Evolutionary conservation across 2,113 vertebrate species (phyloP).

Genomic region (Plestiodon gilberti): DNA sequence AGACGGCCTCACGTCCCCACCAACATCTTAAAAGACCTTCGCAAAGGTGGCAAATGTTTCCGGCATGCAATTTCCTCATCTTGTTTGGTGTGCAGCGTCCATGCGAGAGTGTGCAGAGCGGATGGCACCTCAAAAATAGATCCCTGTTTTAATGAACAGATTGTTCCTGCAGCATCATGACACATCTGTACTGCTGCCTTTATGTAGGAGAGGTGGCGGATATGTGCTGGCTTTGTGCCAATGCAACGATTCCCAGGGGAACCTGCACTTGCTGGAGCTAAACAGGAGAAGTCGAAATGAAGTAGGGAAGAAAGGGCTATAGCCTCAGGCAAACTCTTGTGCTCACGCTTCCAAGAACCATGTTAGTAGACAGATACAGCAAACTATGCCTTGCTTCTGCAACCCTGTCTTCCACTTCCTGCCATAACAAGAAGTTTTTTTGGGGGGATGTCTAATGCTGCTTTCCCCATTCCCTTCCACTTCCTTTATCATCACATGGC

Average conservation of each 20-base stretch:
- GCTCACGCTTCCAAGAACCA: background rate
- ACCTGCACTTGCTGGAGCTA: background rate
- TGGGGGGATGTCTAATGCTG: too few relatives aligned
- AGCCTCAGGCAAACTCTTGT: background rate
- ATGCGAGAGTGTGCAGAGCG: background rate
- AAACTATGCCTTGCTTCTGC: too few relatives aligned
- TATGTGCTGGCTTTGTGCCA: background rate
- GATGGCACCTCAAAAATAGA: constrained; percentile 24
- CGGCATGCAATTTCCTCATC: background rate
- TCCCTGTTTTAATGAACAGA: background rate
- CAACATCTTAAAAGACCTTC: background rate
- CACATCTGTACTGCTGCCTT: constrained; percentile 11
- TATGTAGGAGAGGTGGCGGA: background rate
- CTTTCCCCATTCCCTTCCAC: background rate
- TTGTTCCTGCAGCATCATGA: background rate
- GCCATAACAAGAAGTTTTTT: too few relatives aligned
- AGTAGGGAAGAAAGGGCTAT: background rate
- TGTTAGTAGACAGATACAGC: too few relatives aligned
- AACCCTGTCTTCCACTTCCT: too few relatives aligned
- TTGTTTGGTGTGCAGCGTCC: background rate
- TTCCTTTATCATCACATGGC: background rate
- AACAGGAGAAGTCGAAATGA: too few relatives aligned
- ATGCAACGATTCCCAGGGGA: background rate
- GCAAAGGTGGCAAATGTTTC: background rate
- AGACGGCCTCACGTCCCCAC: background rate